These are phyloP conservation scores for Phymatocera aterrima DNA, from an alignment of 2,888 invertebrate genomes.

Conservation along the genomic window DNA sequence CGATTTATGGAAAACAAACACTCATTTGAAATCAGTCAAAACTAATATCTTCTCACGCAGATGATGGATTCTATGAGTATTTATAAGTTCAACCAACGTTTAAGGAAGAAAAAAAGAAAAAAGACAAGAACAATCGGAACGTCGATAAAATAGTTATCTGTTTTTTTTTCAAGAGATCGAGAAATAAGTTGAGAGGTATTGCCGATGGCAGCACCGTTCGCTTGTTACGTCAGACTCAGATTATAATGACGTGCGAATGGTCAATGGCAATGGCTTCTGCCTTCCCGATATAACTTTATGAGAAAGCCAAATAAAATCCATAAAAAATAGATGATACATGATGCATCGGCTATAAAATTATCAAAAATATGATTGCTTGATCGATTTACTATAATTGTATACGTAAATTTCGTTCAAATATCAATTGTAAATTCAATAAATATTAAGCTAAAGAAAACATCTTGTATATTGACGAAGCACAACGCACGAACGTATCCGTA, in stretches of 20 bases:
- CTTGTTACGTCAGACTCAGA: conserved; percentile 60
- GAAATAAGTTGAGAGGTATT: background rate
- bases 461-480: background rate
- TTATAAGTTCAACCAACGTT: no score
- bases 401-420: conserved; percentile 55
- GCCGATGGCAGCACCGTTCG: conserved; percentile 53
- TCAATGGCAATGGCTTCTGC: conserved; percentile 68
- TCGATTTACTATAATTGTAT: conserved; percentile 55
- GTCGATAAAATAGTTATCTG: conserved; percentile 10
- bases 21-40: no score
- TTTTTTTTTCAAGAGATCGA: background rate
- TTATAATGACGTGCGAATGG: conserved; percentile 53
- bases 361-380: conserved; percentile 77
- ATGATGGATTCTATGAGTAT: no score
- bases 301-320: conserved; percentile 70
- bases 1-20: no score
- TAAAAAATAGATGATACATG: conserved; percentile 80
- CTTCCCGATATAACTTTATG: conserved; percentile 63
- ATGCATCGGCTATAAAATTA: conserved; percentile 78
- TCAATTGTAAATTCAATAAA: conserved; percentile 54
- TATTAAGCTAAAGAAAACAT: conserved; percentile 52
- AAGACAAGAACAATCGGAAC: no score
- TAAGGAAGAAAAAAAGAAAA: no score
- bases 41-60: no score
- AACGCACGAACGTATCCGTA: conserved; percentile 45